Percentiles rank a stretch among this genome's conserved stretches.
phyloP scores from a whole-genome alignment of 2,888 invertebrate species.

The Pristionchus exspectatus region DNA sequence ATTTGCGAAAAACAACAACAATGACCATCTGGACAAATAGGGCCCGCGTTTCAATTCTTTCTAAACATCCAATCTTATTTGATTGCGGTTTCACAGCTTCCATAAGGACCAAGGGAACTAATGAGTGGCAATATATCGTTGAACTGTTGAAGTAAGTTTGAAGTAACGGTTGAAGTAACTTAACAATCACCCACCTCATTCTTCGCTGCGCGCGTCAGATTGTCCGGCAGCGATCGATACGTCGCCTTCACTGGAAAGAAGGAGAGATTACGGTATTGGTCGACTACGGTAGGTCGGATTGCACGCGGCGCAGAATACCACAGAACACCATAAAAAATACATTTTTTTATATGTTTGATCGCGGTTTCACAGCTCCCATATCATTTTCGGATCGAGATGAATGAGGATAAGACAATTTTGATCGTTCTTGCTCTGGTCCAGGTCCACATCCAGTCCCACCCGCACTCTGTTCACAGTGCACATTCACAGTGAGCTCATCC shows the following conservation, averaged over 20 bases:
- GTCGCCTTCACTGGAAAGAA: conserved; percentile 62
- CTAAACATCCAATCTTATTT: too few species aligned
- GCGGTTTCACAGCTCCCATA: too few species aligned
- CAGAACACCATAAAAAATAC: too few species aligned
- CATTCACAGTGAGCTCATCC: too few species aligned
- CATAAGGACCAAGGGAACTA: background rate
- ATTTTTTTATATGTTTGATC: too few species aligned
- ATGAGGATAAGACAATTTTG: too few species aligned
- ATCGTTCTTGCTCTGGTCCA: background rate
- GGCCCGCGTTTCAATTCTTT: background rate
- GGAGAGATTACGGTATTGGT: background rate
- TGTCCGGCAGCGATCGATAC: conserved; percentile 53
- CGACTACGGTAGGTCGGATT: background rate
- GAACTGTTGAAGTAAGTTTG: too few species aligned
- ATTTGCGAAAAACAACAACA: too few species aligned
- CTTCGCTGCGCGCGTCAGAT: conserved; percentile 26
- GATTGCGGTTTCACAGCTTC: background rate
- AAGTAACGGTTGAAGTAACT: background rate
- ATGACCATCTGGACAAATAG: background rate
- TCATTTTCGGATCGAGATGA: too few species aligned
- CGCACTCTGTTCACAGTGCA: conserved; percentile 82
- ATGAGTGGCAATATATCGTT: background rate
- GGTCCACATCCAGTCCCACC: conserved; percentile 78
- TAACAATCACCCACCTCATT: background rate
- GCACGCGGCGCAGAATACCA: too few species aligned